Conservation (phyloP, 2,113 vertebrate genomes). For the Cryptoleucopteryx plumbea region DNA sequence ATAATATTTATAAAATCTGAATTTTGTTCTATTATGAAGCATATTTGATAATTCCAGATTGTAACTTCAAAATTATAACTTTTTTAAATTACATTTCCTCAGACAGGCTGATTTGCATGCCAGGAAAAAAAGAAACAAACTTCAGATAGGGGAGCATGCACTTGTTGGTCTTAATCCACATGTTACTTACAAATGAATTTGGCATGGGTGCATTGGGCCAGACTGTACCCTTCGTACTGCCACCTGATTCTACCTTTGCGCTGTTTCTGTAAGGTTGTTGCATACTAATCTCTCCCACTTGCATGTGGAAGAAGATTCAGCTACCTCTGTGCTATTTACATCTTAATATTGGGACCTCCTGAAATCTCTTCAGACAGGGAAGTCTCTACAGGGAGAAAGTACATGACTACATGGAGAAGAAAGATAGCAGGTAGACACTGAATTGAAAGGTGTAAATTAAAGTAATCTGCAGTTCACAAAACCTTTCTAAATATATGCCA, state of each 20-base stretch:
- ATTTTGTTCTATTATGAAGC: not conserved
- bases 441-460: not conserved
- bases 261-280: not conserved
- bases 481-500: not conserved
- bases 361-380: not conserved
- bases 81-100: not conserved
- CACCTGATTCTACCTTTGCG: not conserved
- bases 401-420: not conserved
- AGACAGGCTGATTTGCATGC: not conserved
- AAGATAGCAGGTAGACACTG: not conserved
- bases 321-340: not conserved
- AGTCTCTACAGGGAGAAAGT: not conserved
- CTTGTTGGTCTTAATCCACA: not conserved
- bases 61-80: not conserved
- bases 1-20: not conserved
- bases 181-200: not conserved
- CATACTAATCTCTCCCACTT: not conserved
- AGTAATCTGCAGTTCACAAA: not conserved
- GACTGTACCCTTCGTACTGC: not conserved
- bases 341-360: not conserved
- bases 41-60: not conserved
- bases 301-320: not conserved
- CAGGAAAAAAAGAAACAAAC: not conserved
- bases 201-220: not conserved
- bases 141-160: not conserved